phyloP scores from a whole-genome alignment of 1,140 invertebrate genomes.

The Drosophila sp. region DNA sequence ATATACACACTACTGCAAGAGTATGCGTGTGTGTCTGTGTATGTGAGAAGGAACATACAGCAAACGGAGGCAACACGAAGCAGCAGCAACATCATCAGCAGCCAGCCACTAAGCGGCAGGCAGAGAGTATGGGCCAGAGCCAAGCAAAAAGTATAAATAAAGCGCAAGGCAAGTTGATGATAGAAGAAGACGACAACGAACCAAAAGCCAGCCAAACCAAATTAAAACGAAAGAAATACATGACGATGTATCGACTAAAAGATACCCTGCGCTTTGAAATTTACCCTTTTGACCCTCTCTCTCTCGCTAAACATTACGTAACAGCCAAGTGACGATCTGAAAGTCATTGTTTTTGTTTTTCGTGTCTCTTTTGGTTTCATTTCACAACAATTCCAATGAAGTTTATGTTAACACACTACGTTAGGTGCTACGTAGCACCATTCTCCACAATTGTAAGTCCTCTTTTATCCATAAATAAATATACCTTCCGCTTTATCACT shows the following conservation, averaged over 20 bases:
- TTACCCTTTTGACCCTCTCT: too few relatives aligned
- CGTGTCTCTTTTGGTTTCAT: too few relatives aligned
- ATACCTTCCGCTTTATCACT: neutral
- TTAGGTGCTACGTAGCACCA: too few relatives aligned
- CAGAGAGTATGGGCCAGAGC: constrained; percentile 33
- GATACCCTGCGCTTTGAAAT: neutral
- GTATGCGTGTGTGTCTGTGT: constrained; percentile 13
- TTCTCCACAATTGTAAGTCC: too few relatives aligned
- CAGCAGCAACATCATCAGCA: constrained; percentile 19
- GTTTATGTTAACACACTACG: too few relatives aligned
- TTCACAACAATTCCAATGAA: too few relatives aligned
- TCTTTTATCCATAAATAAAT: too few relatives aligned
- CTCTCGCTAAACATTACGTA: too few relatives aligned
- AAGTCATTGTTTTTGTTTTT: too few relatives aligned
- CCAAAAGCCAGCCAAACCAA: constrained; percentile 6
- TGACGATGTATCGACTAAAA: constrained; percentile 27
- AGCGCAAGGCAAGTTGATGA: constrained; percentile 22
- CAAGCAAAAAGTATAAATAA: constrained; percentile 58
- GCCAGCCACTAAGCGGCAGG: constrained; percentile 7
- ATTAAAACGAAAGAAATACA: constrained; percentile 19
- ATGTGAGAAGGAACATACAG: constrained; percentile 13
- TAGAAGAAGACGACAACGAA: constrained; percentile 1
- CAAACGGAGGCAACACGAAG: constrained; percentile 37
- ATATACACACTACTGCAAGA: constrained; percentile 9
- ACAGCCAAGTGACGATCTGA: too few relatives aligned